Conservation (phyloP, 2,888 invertebrate genomes). For the Plemyria rubiginata region DNA sequence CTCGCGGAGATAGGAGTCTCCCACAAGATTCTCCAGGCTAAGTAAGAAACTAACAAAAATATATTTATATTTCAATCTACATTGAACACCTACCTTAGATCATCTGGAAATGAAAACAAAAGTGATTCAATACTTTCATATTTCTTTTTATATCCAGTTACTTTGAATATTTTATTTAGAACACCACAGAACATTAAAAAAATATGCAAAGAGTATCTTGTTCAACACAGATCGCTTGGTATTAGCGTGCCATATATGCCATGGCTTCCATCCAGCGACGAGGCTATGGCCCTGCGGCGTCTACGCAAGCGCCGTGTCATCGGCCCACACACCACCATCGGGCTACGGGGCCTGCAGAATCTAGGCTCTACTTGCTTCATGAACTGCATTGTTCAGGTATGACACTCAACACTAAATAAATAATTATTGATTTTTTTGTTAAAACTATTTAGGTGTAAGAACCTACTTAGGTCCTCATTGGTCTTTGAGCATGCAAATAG, state of each 20-base stretch:
- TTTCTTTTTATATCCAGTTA: too few species aligned
- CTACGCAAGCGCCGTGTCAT: conserved; percentile 92
- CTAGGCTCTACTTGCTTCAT: conserved; percentile 99
- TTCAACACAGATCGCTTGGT: conserved; percentile 75
- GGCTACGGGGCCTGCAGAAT: conserved; percentile 97
- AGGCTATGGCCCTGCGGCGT: conserved; percentile 89
- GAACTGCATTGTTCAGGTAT: conserved; percentile 96
- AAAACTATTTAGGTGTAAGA: too few species aligned
- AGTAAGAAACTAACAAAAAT: conserved; percentile 58
- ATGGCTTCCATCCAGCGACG: conserved; percentile 92
- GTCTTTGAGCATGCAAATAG: too few species aligned
- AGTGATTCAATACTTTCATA: too few species aligned
- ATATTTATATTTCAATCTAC: not conserved
- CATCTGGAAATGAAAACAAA: too few species aligned
- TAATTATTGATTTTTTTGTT: too few species aligned
- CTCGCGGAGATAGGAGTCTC: conserved; percentile 82
- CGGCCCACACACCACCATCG: conserved; percentile 92
- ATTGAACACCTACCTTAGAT: too few species aligned
- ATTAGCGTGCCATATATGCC: conserved; percentile 87
- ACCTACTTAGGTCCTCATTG: too few species aligned
- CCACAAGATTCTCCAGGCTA: conserved; percentile 84
- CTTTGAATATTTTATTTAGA: too few species aligned
- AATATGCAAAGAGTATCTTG: too few species aligned
- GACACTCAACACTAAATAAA: too few species aligned
- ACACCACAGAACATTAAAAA: too few species aligned